Conservation (phyloP, 2,113 vertebrate genomes). For the Anolis carolinensis region DNA sequence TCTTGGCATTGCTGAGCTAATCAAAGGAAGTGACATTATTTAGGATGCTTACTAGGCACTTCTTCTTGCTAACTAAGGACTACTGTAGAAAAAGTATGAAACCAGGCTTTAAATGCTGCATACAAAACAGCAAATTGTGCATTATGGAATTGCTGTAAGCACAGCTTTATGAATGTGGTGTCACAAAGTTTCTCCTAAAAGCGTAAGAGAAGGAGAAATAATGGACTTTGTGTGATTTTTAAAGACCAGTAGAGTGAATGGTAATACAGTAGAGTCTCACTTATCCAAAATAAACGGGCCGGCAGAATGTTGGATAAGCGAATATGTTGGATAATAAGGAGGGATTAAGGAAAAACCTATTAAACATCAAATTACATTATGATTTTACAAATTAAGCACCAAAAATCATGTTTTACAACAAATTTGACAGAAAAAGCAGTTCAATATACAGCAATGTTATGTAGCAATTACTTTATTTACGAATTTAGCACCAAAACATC, state of each 20-base stretch:
- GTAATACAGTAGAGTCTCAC: too few relatives aligned
- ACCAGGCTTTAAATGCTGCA: background rate
- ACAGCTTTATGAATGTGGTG: background rate
- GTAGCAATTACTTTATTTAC: too few relatives aligned
- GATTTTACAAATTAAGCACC: too few relatives aligned
- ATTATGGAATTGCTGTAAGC: background rate
- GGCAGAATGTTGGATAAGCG: too few relatives aligned
- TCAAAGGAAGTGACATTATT: background rate
- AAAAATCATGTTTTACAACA: too few relatives aligned
- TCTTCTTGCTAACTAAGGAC: background rate
- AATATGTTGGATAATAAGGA: too few relatives aligned
- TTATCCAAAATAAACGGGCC: too few relatives aligned
- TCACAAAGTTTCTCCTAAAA: background rate
- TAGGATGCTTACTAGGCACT: background rate
- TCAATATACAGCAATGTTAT: too few relatives aligned
- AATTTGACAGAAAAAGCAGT: too few relatives aligned
- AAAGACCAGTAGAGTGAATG: background rate
- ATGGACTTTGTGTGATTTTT: background rate
- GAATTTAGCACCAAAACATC: too few relatives aligned
- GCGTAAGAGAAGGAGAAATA: background rate
- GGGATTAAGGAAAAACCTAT: too few relatives aligned
- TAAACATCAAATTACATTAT: too few relatives aligned
- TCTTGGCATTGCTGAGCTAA: background rate
- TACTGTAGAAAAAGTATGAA: background rate
- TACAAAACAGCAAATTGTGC: background rate